phyloP scores from a whole-genome alignment of 2,113 vertebrate species.

The Platycercus adscitus region DNA sequence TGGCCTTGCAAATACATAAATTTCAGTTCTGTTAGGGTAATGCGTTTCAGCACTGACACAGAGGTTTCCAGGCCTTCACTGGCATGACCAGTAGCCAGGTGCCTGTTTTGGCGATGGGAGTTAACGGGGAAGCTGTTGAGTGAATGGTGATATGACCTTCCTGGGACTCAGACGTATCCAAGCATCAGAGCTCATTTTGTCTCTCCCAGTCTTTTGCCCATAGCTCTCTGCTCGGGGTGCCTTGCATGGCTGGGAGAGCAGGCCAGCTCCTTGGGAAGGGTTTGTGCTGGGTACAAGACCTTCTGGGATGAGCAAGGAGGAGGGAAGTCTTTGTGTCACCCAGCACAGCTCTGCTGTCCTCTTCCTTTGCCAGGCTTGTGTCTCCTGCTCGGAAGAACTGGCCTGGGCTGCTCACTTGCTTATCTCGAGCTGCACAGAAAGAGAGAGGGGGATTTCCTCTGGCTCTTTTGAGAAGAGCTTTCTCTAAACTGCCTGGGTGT shows the following conservation, averaged over 20 bases:
- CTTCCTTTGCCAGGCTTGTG: background rate
- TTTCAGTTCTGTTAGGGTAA: background rate
- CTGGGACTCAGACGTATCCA: accelerated
- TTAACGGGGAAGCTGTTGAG: background rate
- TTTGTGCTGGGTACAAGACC: background rate
- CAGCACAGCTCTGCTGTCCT: background rate
- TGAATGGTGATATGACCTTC: accelerated
- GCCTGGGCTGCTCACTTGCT: background rate
- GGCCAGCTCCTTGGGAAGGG: background rate
- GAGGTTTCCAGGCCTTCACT: background rate
- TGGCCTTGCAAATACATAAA: background rate
- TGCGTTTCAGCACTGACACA: accelerated
- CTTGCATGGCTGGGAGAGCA: background rate
- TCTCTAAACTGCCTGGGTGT: constrained; percentile 19
- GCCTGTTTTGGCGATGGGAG: background rate
- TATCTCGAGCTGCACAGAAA: constrained; percentile 13
- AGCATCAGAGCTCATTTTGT: background rate
- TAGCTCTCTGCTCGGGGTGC: background rate
- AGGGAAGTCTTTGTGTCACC: background rate
- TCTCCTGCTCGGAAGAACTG: background rate
- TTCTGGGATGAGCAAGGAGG: background rate
- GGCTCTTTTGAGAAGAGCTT: constrained; percentile 37
- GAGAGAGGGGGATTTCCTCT: constrained; percentile 26
- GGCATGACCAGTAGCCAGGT: background rate
- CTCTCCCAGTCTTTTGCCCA: background rate